These are phyloP conservation scores for Abrostola triplasia DNA, from an alignment of 2,888 invertebrate genomes.

Conservation along the genomic window DNA sequence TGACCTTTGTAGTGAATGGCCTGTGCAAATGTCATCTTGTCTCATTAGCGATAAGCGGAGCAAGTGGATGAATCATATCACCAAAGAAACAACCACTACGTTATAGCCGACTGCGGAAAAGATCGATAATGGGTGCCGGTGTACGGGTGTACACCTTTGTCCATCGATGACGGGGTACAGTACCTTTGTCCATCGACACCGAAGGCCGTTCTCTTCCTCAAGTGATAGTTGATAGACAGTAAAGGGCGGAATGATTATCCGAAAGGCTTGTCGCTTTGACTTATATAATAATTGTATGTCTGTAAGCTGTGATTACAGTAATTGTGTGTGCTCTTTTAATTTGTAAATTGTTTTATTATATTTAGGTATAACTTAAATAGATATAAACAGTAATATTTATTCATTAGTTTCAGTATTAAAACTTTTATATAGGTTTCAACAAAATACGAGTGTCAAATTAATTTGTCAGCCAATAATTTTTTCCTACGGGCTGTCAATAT, in stretches of 20 bases:
- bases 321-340: no score
- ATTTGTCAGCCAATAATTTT: no score
- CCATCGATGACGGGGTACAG: background rate
- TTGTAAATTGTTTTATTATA: no score
- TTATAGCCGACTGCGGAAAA: conserved; percentile 32
- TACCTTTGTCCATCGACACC: conserved; percentile 31
- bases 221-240: conserved; percentile 19
- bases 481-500: no score
- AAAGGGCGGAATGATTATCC: conserved; percentile 31
- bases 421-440: no score
- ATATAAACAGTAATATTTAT: no score
- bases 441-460: no score
- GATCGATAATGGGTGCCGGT: conserved; percentile 16
- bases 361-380: no score
- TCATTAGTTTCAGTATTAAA: no score
- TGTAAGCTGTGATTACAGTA: no score
- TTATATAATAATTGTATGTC: background rate
- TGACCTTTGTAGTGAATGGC: conserved; percentile 71
- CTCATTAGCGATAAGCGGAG: conserved; percentile 59
- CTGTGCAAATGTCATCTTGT: conserved; percentile 70
- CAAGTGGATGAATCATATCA: conserved; percentile 34
- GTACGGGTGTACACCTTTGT: no score
- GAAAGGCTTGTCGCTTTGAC: background rate
- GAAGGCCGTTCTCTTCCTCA: conserved; percentile 49
- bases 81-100: background rate